Evolutionary conservation across 2,888 invertebrate genomes (phyloP).

Genomic region (Lithophane semibrunnea): DNA sequence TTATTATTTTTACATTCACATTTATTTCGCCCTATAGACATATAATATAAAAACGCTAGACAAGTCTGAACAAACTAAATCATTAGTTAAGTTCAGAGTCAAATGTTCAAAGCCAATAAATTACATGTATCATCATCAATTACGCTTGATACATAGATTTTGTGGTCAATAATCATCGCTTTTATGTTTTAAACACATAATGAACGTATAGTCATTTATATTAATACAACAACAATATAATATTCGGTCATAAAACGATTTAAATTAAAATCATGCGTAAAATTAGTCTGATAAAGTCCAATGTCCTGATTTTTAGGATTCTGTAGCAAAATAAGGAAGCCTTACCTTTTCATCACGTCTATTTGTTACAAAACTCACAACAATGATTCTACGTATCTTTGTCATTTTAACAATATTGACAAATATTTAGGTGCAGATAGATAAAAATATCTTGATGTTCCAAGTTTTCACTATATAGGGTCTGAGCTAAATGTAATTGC

Average conservation of each 20-base stretch:
- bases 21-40: background rate
- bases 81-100: background rate
- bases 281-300: slow-evolving; percentile 15
- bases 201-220: slow-evolving; percentile 19
- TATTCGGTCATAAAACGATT: slow-evolving; percentile 12
- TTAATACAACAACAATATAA: slow-evolving; percentile 20
- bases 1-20: background rate
- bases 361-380: background rate
- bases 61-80: slow-evolving; percentile 1
- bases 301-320: slow-evolving; percentile 23
- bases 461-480: background rate
- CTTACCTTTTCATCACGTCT: background rate
- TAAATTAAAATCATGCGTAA: slow-evolving; percentile 33
- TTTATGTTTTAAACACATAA: background rate
- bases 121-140: slow-evolving; percentile 13
- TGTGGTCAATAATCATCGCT: slow-evolving; percentile 21
- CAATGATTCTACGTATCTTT: background rate
- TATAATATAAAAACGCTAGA: slow-evolving; percentile 2
- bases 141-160: slow-evolving; percentile 22
- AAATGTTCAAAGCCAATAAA: slow-evolving; percentile 21
- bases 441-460: background rate
- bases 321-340: background rate
- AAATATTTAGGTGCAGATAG: no score
- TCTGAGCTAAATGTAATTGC: background rate
- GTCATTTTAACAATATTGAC: background rate